Evolutionary conservation across 2,113 vertebrate genomes (phyloP), one percentile per base, ranked within the genome.

Genomic region (Thalassarche chlororhynchos): DNA sequence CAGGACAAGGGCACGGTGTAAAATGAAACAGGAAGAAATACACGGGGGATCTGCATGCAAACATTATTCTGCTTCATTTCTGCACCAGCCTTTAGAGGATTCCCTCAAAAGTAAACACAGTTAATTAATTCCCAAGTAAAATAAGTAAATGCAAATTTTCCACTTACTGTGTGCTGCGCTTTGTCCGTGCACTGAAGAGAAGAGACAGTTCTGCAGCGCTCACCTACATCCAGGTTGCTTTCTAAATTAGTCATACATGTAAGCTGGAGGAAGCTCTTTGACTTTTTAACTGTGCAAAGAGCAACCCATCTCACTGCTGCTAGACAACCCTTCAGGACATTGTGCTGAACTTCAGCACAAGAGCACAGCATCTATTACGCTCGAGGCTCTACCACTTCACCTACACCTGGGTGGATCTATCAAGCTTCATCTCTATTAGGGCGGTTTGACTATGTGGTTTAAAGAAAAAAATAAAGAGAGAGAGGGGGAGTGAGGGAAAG

Each of bases 361-460:
- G 96, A 98, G 93, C 98, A 87, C 97, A 9, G 97, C 94, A 96
- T 97, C 96, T 97, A 96, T 97, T 98, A 96, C 40, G 94, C 97
- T 96, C 7, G 97, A 97, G 98, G 97, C 98, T 98, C 96, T 97
- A 97, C 96, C 97, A 97, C 98, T 98, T 98, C 97, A 98, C 96
- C 98, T 98, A 97, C 98, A 99, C 98, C 98, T 99, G 98, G 98
- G 98, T 98, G 95, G 96, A 97, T 98, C 97, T 98, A 98, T 98
- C 97, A 98, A 96, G 98, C 98, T 94, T 97, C 98, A 97, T 98
- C 98, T 98, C 98, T 98, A 98, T 98, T 97, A 98, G 96, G 96
- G 95, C 26, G 4, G 96, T 96, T 97, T 97, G 97, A 95, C 95
- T 98, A 93, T 94, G 97, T 94, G 91, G 93, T 97, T 98, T 94